Base-by-base conservation (phyloP, 64 coral and sea anemone genomes). In the Platygyra sinensis region DNA sequence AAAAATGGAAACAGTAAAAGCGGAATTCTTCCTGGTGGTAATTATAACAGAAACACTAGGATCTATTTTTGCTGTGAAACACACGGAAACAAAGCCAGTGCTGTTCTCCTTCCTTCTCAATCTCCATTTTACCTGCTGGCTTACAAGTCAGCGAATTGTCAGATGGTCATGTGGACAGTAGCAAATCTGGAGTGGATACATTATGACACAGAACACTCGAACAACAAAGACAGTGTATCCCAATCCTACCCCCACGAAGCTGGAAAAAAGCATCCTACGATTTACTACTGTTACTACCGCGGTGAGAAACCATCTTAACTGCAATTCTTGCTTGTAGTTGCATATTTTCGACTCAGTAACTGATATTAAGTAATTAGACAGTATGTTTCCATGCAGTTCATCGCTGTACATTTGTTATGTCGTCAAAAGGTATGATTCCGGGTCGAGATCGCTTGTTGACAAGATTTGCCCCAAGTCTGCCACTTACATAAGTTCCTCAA, bases 251-350 rank as follows among this genome's bases (percentile, higher is more conserved):
- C 91, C 18, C 80, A 93, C 29, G 51, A 50, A 10, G 91, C 73
- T 3, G 83, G 83, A 18, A 71, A 1, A 22, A 57, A 74, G 1
- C 14, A 80, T 5, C 81, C 87, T 19, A 73, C 24, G 11, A 94
- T 87, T 38, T 55, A 94, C 22, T 94, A 94, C 74, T 94, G 93
- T 80, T 94, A 94, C 18, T 94, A 94, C 30, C 89, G 18, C 19
- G 82, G 93, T 94, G n/a, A 86, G 93, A 24, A 28, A 25, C 7
- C 25, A 25, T 5, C 29, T 24, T 10, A 9, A 0, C 3, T 27
- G 9, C 7, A 11, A 69, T 1, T n/a, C n/a, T n/a, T 22, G 18
- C 2, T 67, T 67, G 2, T 18, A 67, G 25, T 6, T 67, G 1
- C 10, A 1, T 15, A 10, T 9, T 13, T 57, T 57, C 54, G 15